Conservation (phyloP, 2,113 vertebrate species). For the Cyphomyrus plagiostoma region DNA sequence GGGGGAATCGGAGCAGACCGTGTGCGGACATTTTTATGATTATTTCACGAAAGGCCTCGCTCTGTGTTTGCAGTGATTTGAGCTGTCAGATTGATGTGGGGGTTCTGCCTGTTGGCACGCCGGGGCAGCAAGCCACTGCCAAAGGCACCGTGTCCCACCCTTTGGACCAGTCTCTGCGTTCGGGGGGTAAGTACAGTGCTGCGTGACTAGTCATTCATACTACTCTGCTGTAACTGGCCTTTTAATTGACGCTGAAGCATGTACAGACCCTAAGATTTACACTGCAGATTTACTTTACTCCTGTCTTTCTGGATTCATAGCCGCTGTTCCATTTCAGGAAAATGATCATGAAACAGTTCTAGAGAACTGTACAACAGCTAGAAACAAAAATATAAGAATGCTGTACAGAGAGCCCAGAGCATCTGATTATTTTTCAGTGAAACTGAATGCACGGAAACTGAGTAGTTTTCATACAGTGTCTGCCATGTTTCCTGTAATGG, state of each 20-base stretch:
- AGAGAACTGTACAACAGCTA: background rate
- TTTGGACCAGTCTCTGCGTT: background rate
- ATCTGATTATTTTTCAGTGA: background rate
- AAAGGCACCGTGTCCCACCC: background rate
- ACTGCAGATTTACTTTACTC: background rate
- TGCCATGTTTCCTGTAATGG: background rate
- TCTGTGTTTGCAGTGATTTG: constrained; percentile 28
- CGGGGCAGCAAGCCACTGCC: background rate
- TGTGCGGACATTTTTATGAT: background rate
- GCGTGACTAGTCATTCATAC: background rate
- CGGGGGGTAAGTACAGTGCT: background rate
- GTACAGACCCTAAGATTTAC: background rate
- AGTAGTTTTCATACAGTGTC: background rate
- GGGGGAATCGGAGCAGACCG: background rate
- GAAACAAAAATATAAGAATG: background rate
- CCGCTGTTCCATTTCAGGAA: background rate
- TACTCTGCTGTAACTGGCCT: background rate
- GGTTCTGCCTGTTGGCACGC: background rate
- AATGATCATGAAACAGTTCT: background rate
- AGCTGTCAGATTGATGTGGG: background rate
- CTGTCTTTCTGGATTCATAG: background rate
- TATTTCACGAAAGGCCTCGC: background rate
- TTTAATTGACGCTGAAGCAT: background rate
- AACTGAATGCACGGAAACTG: background rate
- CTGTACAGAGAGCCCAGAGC: background rate